Base-by-base conservation (phyloP, 1,140 invertebrate genomes). In the Bicyclus anynana region DNA sequence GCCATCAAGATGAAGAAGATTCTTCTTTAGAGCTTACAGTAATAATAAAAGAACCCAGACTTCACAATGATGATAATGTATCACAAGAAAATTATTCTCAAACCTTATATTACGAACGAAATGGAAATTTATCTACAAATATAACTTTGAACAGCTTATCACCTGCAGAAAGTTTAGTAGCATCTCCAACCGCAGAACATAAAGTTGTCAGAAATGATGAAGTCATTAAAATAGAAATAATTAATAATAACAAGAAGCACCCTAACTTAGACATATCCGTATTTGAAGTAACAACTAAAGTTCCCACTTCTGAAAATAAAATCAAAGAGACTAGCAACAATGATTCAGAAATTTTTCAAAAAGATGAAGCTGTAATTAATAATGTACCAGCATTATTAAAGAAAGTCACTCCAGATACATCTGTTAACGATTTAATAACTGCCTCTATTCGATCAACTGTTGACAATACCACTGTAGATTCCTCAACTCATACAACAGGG, bases 261-360 rank as follows among this genome's bases (percentile, higher is more conserved):
- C 69, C 67, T 33, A 73, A 59, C 42, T 51, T 53, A 1, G 69
- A 65, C 52, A 59, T 78, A 9, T 72, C 67, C 20, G 65, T 77
- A 6, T 72, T 80, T 51, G 83, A 86, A 72, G 58, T 86, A 23
- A 80, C 85, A 14, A 89, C 84, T 4, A 79, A 65, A 65, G 55
- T 77, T 16, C 76, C 78, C 14, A 18, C 9, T 40, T 26, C 14
- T 42, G 27, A 27, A 14, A 37, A 20, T 23, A 33, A 58, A 52
- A 17, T 13, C 10, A 26, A n/a, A 16, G 46, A 59, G 53, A 54
- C 5, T 44, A 50, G 33, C 16, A 46, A 63, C 16, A 54, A 27
- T 35, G 12, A 18, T 38, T 44, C 42, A 9, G 20, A 44, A 1
- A 3, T 17, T n/a, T 10, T 10, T 20, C 12, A 44, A 14, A 44